Evolutionary conservation across 1,140 invertebrate genomes (phyloP), one percentile per base, ranked within the genome.

Genomic region (Drosophila paulistorum): DNA sequence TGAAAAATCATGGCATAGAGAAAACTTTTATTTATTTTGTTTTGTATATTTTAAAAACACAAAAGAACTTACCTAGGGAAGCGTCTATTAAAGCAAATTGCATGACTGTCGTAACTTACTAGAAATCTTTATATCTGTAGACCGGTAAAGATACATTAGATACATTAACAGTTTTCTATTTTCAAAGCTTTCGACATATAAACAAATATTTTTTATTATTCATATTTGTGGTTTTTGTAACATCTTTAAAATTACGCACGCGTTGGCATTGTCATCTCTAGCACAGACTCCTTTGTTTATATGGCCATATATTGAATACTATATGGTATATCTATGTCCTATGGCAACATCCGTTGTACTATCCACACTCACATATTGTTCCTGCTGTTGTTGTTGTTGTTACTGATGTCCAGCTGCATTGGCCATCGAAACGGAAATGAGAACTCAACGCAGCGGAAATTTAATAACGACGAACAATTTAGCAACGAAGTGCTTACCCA

Each of bases 401-500:
- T 63, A 59, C 68, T 69, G 82, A 71, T 59, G 74, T 63, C 77
- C 83, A 86, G 83, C 83, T 86, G 83, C 83, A 81, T 79, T 74
- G 83, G 76, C 83, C 84, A 87, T 86, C 76, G 79, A 82, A 87
- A 86, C 83, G 83, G 83, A 87, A 86, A 86, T 86, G 83, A 86
- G 83, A 86, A 83, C 83, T 86, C 83, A 86, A 86, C 84, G 83
- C 83, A 86, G 83, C 83, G 83, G 83, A 86, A 86, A 86, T 86
- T 86, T 86, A 86, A 86, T 86, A 86, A 86, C 83, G 83, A 87
- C 79, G 83, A 86, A 81, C 83, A 86, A 86, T 86, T 86, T 86
- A 83, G 83, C 79, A 59, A 59, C 57, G 9, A 59, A 59, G 57
- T 39, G 57, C 57, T 59, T 37, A 59, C 33, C 57, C 57, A 39